These are phyloP conservation scores for Celastrina argiolus DNA, from an alignment of 2,888 invertebrate species.

Conservation along the genomic window DNA sequence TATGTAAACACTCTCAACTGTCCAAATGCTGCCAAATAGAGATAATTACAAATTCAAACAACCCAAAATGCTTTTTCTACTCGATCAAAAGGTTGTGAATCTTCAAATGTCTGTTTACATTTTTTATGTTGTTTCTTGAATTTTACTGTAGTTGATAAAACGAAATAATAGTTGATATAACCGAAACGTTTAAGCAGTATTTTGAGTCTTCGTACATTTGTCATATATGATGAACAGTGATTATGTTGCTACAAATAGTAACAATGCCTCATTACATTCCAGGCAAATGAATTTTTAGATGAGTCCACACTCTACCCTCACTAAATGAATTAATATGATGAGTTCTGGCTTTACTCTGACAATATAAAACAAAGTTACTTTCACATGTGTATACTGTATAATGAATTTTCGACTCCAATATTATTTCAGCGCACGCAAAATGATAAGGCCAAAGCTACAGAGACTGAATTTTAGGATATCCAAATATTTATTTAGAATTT, in stretches of 20 bases:
- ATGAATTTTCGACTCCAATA: constrained; percentile 26
- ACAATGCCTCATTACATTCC: background rate
- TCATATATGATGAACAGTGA: background rate
- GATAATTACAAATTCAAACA: too few relatives aligned
- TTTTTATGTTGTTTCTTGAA: too few relatives aligned
- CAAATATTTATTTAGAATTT: constrained; percentile 42
- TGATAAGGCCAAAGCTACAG: constrained; percentile 23
- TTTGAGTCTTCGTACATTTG: too few relatives aligned
- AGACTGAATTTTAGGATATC: constrained; percentile 31
- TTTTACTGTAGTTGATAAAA: too few relatives aligned
- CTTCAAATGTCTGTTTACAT: too few relatives aligned
- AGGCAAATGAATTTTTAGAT: background rate
- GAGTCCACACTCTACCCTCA: background rate
- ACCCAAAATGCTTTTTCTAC: too few relatives aligned
- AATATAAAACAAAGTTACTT: constrained; percentile 18
- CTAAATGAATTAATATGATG: background rate
- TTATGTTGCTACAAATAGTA: background rate
- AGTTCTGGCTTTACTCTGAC: background rate
- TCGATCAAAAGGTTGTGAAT: too few relatives aligned
- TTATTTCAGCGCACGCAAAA: constrained; percentile 15
- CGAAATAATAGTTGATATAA: too few relatives aligned
- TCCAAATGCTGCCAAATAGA: too few relatives aligned
- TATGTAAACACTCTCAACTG: too few relatives aligned
- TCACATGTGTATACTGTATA: constrained; percentile 20
- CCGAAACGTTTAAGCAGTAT: too few relatives aligned